Evolutionary conservation across 1,140 invertebrate species (phyloP).

Genomic region (Drosophila sucinea): DNA sequence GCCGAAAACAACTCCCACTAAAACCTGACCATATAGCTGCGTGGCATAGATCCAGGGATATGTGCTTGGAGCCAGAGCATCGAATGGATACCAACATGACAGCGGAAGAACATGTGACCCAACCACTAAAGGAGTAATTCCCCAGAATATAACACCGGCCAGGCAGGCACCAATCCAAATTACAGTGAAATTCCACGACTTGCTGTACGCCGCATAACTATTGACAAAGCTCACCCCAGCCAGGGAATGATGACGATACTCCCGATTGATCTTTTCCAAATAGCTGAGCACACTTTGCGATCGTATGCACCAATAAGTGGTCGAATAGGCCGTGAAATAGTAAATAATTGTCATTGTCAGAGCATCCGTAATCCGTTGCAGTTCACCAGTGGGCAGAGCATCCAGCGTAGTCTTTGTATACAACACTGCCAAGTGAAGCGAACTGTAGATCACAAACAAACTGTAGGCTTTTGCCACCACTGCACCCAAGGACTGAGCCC

Average conservation of each 20-base stretch:
- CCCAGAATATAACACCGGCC: slow-evolving; percentile 58
- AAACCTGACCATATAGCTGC: slow-evolving; percentile 66
- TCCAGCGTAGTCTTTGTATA: slow-evolving; percentile 68
- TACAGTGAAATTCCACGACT: slow-evolving; percentile 39
- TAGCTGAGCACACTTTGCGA: slow-evolving; percentile 38
- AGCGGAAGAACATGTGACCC: slow-evolving; percentile 57
- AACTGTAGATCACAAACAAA: slow-evolving; percentile 36
- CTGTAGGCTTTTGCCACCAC: slow-evolving; percentile 26
- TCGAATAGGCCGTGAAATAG: slow-evolving; percentile 63
- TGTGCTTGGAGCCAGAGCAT: slow-evolving; percentile 51
- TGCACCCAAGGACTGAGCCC: slow-evolving; percentile 16
- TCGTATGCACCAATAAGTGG: slow-evolving; percentile 61
- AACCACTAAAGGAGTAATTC: slow-evolving; percentile 57
- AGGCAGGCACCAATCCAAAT: slow-evolving; percentile 58
- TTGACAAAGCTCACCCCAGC: slow-evolving; percentile 73
- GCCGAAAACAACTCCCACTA: slow-evolving; percentile 52
- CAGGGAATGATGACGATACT: slow-evolving; percentile 75
- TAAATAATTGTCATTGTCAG: slow-evolving; percentile 76
- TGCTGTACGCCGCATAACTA: slow-evolving; percentile 26
- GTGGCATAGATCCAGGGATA: slow-evolving; percentile 59
- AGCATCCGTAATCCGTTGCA: slow-evolving; percentile 72
- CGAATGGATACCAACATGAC: slow-evolving; percentile 77
- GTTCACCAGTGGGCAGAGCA: slow-evolving; percentile 56
- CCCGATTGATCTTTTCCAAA: slow-evolving; percentile 52
- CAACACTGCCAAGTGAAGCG: slow-evolving; percentile 60